A percentile compares a stretch with the other conserved stretches of the same genome.
Evolutionary conservation across 2,888 invertebrate genomes (phyloP).

Genomic region (Drosophila neoperkinsi): DNA sequence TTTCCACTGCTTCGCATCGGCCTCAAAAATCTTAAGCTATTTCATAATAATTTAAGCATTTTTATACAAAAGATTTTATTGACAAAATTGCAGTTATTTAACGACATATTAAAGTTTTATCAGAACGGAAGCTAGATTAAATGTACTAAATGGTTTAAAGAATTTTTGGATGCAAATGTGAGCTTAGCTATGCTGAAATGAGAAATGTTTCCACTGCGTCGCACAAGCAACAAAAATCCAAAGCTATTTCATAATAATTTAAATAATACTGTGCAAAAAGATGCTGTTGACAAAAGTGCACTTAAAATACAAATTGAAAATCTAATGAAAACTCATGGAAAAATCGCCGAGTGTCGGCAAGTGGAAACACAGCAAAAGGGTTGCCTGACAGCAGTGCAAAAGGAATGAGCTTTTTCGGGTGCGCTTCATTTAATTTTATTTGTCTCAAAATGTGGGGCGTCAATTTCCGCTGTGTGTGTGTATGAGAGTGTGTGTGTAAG

Average conservation of each 20-base stretch:
- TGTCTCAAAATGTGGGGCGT: conserved; percentile 64
- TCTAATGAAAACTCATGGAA: not conserved
- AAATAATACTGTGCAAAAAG: not conserved
- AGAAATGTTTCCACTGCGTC: not conserved
- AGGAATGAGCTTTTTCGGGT: conserved; percentile 40
- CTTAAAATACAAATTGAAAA: not conserved
- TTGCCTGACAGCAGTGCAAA: conserved; percentile 15
- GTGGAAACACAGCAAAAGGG: conserved; percentile 36
- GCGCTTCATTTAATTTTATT: conserved; percentile 83
- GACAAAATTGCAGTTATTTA: not conserved
- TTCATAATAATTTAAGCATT: not conserved
- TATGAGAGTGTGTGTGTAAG: conserved; percentile 1
- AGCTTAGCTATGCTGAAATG: not conserved
- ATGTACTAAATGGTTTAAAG: not conserved
- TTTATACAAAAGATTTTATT: not conserved
- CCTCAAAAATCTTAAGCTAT: not conserved
- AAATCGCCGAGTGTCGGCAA: not conserved
- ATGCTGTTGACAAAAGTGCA: not conserved
- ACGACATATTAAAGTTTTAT: not conserved
- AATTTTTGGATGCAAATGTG: not conserved
- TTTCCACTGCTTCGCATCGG: conserved; percentile 9
- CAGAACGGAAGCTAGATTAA: not conserved
- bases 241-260: not conserved
- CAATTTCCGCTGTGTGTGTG: conserved; percentile 53
- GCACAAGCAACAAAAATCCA: not conserved